These are phyloP conservation scores for Spermophilus dauricus DNA, from an alignment of 2,113 vertebrate genomes.

Conservation along the genomic window DNA sequence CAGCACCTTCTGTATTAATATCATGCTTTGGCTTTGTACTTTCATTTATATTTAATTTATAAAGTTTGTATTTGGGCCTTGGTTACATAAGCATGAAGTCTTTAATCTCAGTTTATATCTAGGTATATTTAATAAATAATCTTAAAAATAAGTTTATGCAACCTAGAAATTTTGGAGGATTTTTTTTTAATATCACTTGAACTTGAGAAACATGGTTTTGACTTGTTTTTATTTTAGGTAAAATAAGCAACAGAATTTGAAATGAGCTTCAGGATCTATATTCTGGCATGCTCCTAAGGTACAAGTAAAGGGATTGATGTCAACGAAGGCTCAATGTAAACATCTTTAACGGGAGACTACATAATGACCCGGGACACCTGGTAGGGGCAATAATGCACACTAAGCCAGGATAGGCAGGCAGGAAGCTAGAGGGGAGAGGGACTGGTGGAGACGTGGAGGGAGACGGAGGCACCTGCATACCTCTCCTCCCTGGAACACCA, in stretches of 20 bases:
- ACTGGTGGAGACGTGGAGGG: not conserved
- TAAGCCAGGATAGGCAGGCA: not conserved
- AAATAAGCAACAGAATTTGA: constrained; percentile 58
- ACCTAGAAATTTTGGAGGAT: not conserved
- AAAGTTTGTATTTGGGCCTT: not conserved
- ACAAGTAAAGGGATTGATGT: constrained; percentile 23
- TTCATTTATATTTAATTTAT: not conserved
- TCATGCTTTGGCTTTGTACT: not conserved
- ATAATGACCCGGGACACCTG: constrained; percentile 55
- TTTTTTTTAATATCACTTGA: not conserved
- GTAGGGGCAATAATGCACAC: not conserved
- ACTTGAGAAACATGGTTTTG: not conserved
- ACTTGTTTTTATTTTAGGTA: constrained; percentile 11
- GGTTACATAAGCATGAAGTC: not conserved
- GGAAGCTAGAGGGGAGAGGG: rapidly evolving
- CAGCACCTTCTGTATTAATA: not conserved
- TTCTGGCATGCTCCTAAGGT: constrained; percentile 13
- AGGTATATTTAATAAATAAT: not conserved
- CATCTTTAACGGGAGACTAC: not conserved
- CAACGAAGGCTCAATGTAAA: not conserved
- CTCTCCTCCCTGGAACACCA: rapidly evolving
- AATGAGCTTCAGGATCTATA: constrained; percentile 56
- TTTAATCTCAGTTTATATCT: not conserved
- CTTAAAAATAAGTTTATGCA: not conserved
- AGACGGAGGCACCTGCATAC: not conserved